Evolutionary conservation across 2,888 invertebrate genomes (phyloP).

Genomic region (Pollenia angustigena): DNA sequence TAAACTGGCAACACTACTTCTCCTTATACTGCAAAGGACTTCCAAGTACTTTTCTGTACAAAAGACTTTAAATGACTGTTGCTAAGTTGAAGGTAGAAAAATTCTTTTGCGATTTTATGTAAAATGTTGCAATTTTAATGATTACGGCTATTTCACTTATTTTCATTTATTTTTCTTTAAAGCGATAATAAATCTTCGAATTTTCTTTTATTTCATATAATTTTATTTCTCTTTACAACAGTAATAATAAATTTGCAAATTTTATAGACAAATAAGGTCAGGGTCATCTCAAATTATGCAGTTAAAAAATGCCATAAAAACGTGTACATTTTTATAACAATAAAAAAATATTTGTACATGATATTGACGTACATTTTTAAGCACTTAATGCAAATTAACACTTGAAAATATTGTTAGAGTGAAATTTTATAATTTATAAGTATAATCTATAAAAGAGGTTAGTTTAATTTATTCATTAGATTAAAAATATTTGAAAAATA

Average conservation of each 20-base stretch:
- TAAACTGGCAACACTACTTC: too few relatives aligned
- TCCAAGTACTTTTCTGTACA: background rate
- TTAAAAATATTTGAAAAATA: too few relatives aligned
- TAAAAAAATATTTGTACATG: background rate
- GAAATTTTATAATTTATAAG: background rate
- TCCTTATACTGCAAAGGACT: background rate
- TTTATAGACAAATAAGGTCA: slow-evolving; percentile 38
- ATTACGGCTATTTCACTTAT: slow-evolving; percentile 39
- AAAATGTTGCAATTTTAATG: slow-evolving; percentile 60
- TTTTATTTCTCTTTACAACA: background rate
- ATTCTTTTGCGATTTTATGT: slow-evolving; percentile 52
- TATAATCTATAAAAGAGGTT: too few relatives aligned
- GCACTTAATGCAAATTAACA: slow-evolving; percentile 27
- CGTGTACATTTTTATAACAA: background rate
- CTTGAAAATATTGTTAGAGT: slow-evolving; percentile 14
- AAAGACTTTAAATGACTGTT: slow-evolving; percentile 5
- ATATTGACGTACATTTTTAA: background rate
- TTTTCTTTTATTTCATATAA: background rate
- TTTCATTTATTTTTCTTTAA: slow-evolving; percentile 4
- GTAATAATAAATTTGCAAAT: slow-evolving; percentile 25
- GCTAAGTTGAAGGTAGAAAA: slow-evolving; percentile 22
- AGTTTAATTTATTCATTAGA: too few relatives aligned
- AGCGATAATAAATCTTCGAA: slow-evolving; percentile 40
- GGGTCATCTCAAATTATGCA: slow-evolving; percentile 17
- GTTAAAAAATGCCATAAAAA: background rate